A percentile compares a stretch with the other conserved stretches of the same genome.
Conservation (phyloP, 2,888 invertebrate genomes). For the Atethmia centrago region DNA sequence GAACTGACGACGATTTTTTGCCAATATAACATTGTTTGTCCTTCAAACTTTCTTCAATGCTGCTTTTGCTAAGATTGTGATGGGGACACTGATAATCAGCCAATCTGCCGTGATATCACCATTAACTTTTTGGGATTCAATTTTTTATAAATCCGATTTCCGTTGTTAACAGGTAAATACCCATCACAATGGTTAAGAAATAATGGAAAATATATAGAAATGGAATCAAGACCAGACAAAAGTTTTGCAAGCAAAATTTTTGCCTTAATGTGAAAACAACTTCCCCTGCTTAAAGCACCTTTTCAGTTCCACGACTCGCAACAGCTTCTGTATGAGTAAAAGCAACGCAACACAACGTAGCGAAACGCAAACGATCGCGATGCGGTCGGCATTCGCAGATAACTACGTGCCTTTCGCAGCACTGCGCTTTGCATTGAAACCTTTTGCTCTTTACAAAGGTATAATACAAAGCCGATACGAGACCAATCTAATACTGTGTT, state of each 20-base stretch:
- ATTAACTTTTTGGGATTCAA: too few relatives aligned
- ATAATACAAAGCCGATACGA: slow-evolving; percentile 22
- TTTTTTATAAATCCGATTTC: too few relatives aligned
- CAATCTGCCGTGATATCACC: too few relatives aligned
- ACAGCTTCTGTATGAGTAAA: not conserved
- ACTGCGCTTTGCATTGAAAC: slow-evolving; percentile 24
- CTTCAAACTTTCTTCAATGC: not conserved
- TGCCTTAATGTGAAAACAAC: not conserved
- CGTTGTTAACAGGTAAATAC: not conserved
- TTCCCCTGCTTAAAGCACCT: not conserved
- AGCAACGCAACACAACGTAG: slow-evolving; percentile 7
- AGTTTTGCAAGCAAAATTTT: not conserved
- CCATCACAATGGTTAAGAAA: not conserved
- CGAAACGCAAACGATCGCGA: slow-evolving; percentile 21
- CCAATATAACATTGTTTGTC: not conserved
- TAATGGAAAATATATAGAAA: not conserved
- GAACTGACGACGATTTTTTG: not conserved
- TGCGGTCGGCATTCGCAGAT: slow-evolving; percentile 22
- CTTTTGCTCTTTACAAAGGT: slow-evolving; percentile 22
- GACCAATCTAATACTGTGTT: slow-evolving; percentile 8
- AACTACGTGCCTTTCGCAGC: slow-evolving; percentile 21
- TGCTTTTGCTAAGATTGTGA: not conserved
- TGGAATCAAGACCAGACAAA: not conserved
- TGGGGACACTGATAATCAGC: not conserved
- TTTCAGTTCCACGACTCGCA: slow-evolving; percentile 7